phyloP scores from a whole-genome alignment of 2,113 vertebrate genomes.

The Eolophus roseicapilla region DNA sequence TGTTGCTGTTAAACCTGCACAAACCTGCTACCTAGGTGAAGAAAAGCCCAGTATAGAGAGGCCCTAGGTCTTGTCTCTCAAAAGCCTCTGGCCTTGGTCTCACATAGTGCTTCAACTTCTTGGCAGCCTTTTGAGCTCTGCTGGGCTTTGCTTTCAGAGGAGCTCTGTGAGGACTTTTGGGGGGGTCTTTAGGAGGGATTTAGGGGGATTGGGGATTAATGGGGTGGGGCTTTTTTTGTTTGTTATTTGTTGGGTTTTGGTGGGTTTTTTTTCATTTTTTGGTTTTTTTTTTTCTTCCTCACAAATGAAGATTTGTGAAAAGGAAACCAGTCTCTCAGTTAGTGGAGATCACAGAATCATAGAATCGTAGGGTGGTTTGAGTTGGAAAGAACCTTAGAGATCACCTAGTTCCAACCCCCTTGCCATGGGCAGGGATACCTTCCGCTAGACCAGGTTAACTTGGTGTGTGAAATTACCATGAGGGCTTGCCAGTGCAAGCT shows the following conservation, averaged over 20 bases:
- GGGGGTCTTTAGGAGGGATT: accelerated
- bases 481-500: background rate
- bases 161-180: background rate
- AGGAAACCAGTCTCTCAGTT: background rate
- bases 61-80: background rate
- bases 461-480: background rate
- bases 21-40: background rate
- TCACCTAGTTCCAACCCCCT: background rate
- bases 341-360: background rate
- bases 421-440: background rate
- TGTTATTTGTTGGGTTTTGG: background rate
- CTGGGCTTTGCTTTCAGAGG: background rate
- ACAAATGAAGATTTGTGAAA: background rate
- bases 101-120: background rate
- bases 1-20: background rate
- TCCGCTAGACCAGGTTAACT: background rate
- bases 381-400: background rate
- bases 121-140: background rate
- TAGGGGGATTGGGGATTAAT: background rate
- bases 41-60: background rate
- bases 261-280: background rate
- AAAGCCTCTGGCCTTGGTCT: background rate
- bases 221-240: background rate
- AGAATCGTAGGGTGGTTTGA: background rate
- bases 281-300: background rate